A percentile compares a stretch with the other conserved stretches of the same genome.
Conservation (phyloP, 2,113 vertebrate species). For the Ochotona princeps region DNA sequence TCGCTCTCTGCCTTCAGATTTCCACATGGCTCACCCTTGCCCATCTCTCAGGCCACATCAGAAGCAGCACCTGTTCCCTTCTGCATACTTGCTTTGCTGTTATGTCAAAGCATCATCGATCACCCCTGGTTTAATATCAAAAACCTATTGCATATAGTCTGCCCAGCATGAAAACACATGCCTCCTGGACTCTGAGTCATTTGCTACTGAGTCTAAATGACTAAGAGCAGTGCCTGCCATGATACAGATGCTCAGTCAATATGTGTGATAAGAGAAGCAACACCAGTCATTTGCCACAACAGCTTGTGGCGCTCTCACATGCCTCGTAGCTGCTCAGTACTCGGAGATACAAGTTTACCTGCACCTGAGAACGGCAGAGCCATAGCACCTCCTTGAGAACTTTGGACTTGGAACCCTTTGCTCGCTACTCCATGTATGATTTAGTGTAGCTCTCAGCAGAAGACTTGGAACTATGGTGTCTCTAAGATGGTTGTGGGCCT, state of each 20-base stretch:
- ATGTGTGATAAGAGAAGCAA: not conserved
- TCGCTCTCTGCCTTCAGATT: not conserved
- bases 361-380: not conserved
- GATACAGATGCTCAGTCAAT: not conserved
- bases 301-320: not conserved
- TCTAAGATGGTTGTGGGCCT: not conserved
- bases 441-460: not conserved
- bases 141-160: not conserved
- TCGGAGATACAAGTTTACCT: not conserved
- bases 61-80: not conserved
- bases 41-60: not conserved
- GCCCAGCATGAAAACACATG: not conserved
- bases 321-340: not conserved
- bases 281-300: not conserved
- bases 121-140: not conserved
- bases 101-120: not conserved
- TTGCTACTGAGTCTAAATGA: not conserved
- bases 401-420: not conserved
- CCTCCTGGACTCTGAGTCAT: not conserved
- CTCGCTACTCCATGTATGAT: not conserved
- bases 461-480: not conserved
- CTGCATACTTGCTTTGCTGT: not conserved
- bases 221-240: not conserved
- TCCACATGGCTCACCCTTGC: not conserved
- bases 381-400: not conserved